These are phyloP conservation scores for Melikaiella ostensackeni DNA, from an alignment of 2,888 invertebrate genomes.

Conservation along the genomic window DNA sequence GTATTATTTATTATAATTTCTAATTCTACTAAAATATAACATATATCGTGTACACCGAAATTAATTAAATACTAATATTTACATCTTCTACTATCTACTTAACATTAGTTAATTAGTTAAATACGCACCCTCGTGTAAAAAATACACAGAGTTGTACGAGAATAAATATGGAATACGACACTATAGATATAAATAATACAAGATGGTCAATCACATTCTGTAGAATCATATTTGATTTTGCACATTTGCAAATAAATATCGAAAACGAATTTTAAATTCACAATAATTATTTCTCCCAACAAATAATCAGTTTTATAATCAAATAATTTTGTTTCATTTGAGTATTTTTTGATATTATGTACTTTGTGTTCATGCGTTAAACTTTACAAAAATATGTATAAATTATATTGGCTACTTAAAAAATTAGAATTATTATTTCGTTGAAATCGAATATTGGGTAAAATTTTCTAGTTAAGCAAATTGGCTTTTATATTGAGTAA, in stretches of 20 bases:
- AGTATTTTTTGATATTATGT: background rate
- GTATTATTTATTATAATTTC: constrained; percentile 48
- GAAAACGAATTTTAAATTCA: background rate
- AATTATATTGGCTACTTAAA: background rate
- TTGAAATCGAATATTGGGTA: background rate
- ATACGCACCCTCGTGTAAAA: background rate
- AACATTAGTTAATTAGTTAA: constrained; percentile 15
- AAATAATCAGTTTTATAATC: background rate
- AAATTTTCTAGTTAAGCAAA: background rate
- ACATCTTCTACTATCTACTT: constrained; percentile 45
- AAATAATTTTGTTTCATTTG: background rate
- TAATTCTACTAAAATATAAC: constrained; percentile 50
- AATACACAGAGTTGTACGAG: constrained; percentile 15
- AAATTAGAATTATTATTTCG: background rate
- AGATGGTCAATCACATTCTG: constrained; percentile 41
- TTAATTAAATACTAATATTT: constrained; percentile 50
- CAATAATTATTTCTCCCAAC: background rate
- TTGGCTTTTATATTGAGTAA: too few species aligned
- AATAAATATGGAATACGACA: constrained; percentile 20
- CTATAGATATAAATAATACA: constrained; percentile 48
- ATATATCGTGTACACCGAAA: constrained; percentile 51
- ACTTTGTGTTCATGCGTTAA: background rate
- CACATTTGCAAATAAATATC: background rate
- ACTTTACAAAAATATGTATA: background rate
- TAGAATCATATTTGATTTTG: background rate